Evolutionary conservation across 1,140 invertebrate species (phyloP).

Genomic region (Nephotettix cincticeps): DNA sequence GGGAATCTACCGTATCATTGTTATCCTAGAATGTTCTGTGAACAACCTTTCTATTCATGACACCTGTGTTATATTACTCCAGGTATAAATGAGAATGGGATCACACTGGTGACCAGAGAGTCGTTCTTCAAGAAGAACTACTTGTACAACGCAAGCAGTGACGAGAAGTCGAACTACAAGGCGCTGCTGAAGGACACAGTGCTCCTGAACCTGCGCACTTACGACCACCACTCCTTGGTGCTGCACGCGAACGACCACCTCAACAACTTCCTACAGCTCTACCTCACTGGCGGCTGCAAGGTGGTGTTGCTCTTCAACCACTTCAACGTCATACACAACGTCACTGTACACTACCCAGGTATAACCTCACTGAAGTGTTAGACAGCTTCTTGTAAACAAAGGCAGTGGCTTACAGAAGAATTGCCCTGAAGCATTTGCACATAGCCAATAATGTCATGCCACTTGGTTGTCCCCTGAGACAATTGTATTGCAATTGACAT

Average conservation of each 20-base stretch:
- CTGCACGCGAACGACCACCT: slow-evolving; percentile 90
- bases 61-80: no score
- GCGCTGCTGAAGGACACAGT: slow-evolving; percentile 70
- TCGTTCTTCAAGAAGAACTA: slow-evolving; percentile 79
- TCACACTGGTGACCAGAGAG: slow-evolving; percentile 81
- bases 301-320: slow-evolving; percentile 84
- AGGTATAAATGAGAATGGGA: slow-evolving; percentile 88
- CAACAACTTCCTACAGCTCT: slow-evolving; percentile 91
- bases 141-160: slow-evolving; percentile 58
- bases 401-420: no score
- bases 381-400: no score
- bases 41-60: no score
- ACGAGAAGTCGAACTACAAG: slow-evolving; percentile 60
- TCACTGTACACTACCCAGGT: slow-evolving; percentile 69
- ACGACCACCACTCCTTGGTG: slow-evolving; percentile 76
- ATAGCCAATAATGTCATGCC: not conserved
- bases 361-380: no score
- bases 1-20: no score
- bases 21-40: no score
- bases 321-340: slow-evolving; percentile 74
- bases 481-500: no score
- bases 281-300: slow-evolving; percentile 70
- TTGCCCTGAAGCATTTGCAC: no score
- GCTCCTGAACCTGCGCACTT: slow-evolving; percentile 83
- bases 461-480: no score